phyloP scores from a whole-genome alignment of 2,797 vertebrate genomes.

The Poeciliopsis gracilis region DNA sequence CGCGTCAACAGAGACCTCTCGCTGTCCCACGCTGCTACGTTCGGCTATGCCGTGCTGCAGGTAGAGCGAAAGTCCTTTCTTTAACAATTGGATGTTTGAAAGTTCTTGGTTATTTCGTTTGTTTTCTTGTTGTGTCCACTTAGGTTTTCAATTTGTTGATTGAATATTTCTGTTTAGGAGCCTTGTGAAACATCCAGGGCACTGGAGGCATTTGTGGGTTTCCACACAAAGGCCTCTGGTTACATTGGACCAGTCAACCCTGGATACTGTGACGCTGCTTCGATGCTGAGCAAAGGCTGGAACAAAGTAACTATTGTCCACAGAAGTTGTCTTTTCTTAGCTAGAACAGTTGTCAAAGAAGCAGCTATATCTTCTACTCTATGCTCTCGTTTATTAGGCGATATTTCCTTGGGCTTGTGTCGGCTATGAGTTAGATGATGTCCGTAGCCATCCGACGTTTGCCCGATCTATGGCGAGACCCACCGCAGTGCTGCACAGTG shows the following conservation, averaged over 20 bases:
- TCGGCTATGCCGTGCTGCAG: slow-evolving; percentile 85
- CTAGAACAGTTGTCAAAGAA: neutral
- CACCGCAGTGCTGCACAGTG: slow-evolving; percentile 79
- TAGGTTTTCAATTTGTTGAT: neutral
- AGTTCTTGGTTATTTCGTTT: neutral
- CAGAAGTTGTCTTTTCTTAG: neutral
- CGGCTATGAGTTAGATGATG: slow-evolving; percentile 83
- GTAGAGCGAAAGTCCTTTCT: slow-evolving; percentile 22
- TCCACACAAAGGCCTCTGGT: slow-evolving; percentile 82
- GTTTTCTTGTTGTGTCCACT: neutral
- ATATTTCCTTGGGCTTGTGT: slow-evolving; percentile 91
- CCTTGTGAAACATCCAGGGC: slow-evolving; percentile 86
- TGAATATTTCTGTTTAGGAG: slow-evolving; percentile 74
- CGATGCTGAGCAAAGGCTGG: slow-evolving; percentile 87
- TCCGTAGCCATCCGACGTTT: slow-evolving; percentile 80
- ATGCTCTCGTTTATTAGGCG: slow-evolving; percentile 54
- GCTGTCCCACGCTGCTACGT: slow-evolving; percentile 73
- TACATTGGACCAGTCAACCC: slow-evolving; percentile 90
- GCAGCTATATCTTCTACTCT: neutral
- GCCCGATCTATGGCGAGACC: slow-evolving; percentile 84
- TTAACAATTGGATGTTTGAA: neutral
- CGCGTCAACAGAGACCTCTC: slow-evolving; percentile 84
- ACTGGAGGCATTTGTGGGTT: slow-evolving; percentile 81
- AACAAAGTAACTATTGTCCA: slow-evolving; percentile 76
- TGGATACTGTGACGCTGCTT: slow-evolving; percentile 87